Evolutionary conservation across 2,113 vertebrate species (phyloP).

Genomic region (Colinus virginianus): DNA sequence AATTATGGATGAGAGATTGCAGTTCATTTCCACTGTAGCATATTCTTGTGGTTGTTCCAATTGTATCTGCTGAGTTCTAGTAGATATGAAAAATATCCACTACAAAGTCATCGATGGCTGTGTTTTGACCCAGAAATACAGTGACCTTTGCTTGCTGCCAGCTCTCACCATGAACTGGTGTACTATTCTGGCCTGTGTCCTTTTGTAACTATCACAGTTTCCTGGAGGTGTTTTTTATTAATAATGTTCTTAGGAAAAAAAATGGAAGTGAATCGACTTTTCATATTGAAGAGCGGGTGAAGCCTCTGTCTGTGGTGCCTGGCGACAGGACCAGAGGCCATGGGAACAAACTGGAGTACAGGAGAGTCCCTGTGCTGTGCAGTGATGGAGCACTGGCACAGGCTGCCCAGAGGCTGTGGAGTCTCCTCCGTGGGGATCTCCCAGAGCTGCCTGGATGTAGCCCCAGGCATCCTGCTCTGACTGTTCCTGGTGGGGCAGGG

Average conservation of each 20-base stretch:
- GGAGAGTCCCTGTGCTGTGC: too few relatives aligned
- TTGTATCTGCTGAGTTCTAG: neutral
- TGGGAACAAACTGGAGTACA: too few relatives aligned
- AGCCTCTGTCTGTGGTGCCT: too few relatives aligned
- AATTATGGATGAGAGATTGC: neutral
- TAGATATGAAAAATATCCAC: neutral
- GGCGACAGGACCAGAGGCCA: too few relatives aligned
- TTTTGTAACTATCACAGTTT: neutral
- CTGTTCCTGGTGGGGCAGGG: too few relatives aligned
- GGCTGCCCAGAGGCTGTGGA: too few relatives aligned
- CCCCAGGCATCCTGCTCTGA: too few relatives aligned
- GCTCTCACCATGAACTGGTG: neutral
- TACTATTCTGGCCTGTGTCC: neutral
- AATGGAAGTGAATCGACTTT: neutral
- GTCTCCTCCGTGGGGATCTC: too few relatives aligned
- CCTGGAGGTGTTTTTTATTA: neutral
- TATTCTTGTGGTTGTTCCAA: neutral
- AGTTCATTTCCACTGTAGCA: conserved; percentile 7
- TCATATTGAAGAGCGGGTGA: too few relatives aligned
- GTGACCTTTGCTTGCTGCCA: neutral
- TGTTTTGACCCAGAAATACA: neutral
- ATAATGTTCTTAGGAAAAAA: neutral
- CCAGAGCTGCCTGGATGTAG: too few relatives aligned
- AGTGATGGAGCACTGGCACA: too few relatives aligned
- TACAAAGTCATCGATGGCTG: neutral